Conservation (phyloP, 2,888 invertebrate species). For the Linnaemya vulpina region DNA sequence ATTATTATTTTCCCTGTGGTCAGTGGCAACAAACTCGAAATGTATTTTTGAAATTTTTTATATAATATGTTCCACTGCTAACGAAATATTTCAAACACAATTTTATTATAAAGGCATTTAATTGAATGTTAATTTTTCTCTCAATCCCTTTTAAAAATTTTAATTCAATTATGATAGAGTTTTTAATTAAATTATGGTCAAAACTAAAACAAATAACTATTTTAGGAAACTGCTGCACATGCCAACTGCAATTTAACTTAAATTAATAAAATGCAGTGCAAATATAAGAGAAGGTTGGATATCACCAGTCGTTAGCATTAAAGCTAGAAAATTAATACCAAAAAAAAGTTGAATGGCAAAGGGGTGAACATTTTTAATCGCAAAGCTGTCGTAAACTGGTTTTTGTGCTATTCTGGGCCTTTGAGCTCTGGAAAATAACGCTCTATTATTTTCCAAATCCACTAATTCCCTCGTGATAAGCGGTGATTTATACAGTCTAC, state of each 20-base stretch:
- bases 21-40: slow-evolving; percentile 9
- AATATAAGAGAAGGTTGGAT: neutral
- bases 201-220: slow-evolving; percentile 27
- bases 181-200: slow-evolving; percentile 43
- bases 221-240: neutral
- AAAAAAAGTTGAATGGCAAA: too few species aligned
- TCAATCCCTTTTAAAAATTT: slow-evolving; percentile 21
- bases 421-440: too few species aligned
- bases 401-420: too few species aligned
- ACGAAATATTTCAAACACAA: slow-evolving; percentile 4
- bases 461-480: too few species aligned
- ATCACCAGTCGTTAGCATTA: neutral
- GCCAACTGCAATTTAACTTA: neutral
- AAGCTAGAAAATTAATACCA: neutral
- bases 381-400: too few species aligned
- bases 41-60: slow-evolving; percentile 20
- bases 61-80: neutral
- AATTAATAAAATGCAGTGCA: neutral
- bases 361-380: too few species aligned
- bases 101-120: slow-evolving; percentile 12
- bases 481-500: too few species aligned
- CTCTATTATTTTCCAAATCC: too few species aligned
- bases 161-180: slow-evolving; percentile 47
- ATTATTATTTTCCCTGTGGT: slow-evolving; percentile 40
- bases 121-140: slow-evolving; percentile 20